Evolutionary conservation across 2,113 vertebrate genomes (phyloP).

Genomic region (Lepidothrix coronata): DNA sequence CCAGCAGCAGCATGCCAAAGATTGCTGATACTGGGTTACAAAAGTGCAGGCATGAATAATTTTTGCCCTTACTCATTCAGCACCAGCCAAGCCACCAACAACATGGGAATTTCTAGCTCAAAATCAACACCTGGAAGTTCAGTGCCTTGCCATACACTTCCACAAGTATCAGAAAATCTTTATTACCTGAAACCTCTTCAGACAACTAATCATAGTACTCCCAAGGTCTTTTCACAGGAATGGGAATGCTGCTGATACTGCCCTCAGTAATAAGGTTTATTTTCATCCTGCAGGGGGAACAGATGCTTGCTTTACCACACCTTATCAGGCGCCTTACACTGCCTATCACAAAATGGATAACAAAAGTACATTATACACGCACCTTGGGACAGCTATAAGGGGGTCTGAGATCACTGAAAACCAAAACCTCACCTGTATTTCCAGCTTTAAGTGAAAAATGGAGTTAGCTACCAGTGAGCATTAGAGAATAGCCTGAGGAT

Average conservation of each 20-base stretch:
- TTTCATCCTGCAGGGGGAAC: neutral
- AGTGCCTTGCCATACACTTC: neutral
- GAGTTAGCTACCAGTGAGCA: neutral
- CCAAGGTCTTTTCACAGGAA: neutral
- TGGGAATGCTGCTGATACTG: neutral
- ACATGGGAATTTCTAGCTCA: neutral
- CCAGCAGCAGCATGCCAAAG: neutral
- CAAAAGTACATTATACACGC: neutral
- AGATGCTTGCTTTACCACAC: neutral
- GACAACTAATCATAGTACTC: neutral
- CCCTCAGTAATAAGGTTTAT: neutral
- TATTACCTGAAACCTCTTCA: neutral
- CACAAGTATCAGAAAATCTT: neutral
- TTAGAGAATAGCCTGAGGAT: conserved; percentile 24
- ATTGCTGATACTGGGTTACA: neutral
- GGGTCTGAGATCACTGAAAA: neutral
- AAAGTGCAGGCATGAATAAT: neutral
- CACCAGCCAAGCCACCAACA: neutral
- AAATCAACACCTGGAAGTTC: neutral
- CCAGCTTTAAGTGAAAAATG: neutral
- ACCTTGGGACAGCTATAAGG: neutral
- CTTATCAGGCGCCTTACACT: neutral
- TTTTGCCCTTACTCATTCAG: neutral
- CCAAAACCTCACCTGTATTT: neutral
- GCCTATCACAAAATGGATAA: neutral